phyloP scores from a whole-genome alignment of 1,140 invertebrate species.

The Zaprionus ornatus region DNA sequence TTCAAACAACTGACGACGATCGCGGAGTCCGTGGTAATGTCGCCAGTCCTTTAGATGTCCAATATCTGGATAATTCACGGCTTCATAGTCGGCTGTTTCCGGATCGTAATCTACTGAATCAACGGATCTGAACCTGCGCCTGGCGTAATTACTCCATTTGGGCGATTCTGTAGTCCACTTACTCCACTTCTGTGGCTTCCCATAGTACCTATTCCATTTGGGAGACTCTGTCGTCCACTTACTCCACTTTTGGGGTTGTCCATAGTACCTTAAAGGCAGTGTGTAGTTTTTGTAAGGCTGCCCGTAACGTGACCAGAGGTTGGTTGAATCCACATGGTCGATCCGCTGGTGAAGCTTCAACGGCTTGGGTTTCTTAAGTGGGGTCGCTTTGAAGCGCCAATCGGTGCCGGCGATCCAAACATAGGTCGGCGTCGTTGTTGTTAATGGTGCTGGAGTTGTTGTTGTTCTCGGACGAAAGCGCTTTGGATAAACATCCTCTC shows the following conservation, averaged over 20 bases:
- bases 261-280: constrained; percentile 25
- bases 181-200: constrained; percentile 50
- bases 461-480: constrained; percentile 66
- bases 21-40: constrained; percentile 67
- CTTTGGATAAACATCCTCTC: constrained; percentile 73
- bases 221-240: constrained; percentile 63
- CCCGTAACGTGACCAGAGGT: constrained; percentile 57
- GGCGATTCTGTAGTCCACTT: constrained; percentile 62
- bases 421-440: constrained; percentile 55
- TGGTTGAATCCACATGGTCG: constrained; percentile 45
- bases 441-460: constrained; percentile 49
- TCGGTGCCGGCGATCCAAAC: constrained; percentile 76
- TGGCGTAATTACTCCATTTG: constrained; percentile 27
- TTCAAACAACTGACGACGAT: constrained; percentile 73
- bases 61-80: constrained; percentile 48
- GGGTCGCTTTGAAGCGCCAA: constrained; percentile 72
- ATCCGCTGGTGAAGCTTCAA: constrained; percentile 51
- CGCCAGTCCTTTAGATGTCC: constrained; percentile 28
- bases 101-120: constrained; percentile 41
- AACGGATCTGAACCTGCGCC: constrained; percentile 36
- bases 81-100: constrained; percentile 38
- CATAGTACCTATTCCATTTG: constrained; percentile 26
- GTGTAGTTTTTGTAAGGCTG: constrained; percentile 28
- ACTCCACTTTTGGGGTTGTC: constrained; percentile 48
- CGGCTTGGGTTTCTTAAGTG: constrained; percentile 59